Evolutionary conservation across 35 echinoderm and acorn worm genomes (phyloP), one percentile per base, ranked within the genome.

Genomic region (Nesometra sesokonis): DNA sequence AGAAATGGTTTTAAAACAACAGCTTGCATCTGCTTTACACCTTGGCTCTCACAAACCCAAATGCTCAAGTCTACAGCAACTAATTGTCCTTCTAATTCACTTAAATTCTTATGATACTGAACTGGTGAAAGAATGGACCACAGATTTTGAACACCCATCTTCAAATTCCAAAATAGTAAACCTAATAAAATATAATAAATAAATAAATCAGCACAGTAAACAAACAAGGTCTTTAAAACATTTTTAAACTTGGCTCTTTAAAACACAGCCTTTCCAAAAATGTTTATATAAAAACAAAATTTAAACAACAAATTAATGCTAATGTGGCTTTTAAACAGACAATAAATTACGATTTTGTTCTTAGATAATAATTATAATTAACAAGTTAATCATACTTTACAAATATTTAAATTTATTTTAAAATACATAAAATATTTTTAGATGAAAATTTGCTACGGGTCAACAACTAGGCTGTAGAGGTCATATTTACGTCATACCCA

Each of bases 31-130:
- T 88, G 83, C 36, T 96, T 92, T 17, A 94, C 86, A 9, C 82
- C 82, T 11, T 88, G 35, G 80, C 90, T 99, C 76, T 99, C 96
- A 89, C 93, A 94, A 32, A 99, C 88, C 93, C 96, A 99, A 17
- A 99, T 85, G 30, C 90, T 91, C 0, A 99, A 88, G 87, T 99
- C 96, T 0, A 99, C 96, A 47, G 92, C 96, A 47, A 99, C 82
- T 0, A 35, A 82, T 79, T 92, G 85, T 5, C 92, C 96, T 35
- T 82, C 90, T n/a, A 99, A 82, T 0, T 32, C 31, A 35, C 82
- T 76, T n/a, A 94, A 47, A 88, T 46, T 31, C 40, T 82, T 82
- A 15, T 94, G 86, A 9, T 79, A 47, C 77, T 88, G 92, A 0
- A 91, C 90, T 9, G 96, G 93, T 35, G 92, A 86, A 35, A 99